A percentile compares a stretch with the other conserved stretches of the same genome.
Evolutionary conservation across 2,888 invertebrate species (phyloP).

Genomic region (Drosophila mayaguana): DNA sequence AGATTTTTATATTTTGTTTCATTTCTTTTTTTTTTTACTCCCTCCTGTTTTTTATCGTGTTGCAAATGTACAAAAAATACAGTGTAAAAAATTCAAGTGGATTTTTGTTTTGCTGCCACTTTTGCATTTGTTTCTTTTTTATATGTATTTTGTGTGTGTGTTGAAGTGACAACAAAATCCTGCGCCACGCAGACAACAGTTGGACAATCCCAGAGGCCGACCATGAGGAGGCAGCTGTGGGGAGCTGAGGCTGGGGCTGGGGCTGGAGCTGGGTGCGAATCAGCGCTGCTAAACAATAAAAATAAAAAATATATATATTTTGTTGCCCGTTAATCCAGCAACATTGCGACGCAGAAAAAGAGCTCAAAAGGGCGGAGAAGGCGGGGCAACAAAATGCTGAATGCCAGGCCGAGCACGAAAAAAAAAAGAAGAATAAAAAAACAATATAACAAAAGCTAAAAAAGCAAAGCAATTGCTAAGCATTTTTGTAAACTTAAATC

Average conservation of each 20-base stretch:
- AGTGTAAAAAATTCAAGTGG: conserved; percentile 82
- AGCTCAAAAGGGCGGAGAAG: conserved; percentile 52
- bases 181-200: conserved; percentile 54
- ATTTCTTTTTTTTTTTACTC: too few species aligned
- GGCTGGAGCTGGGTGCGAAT: conserved; percentile 57
- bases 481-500: conserved; percentile 81
- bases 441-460: conserved; percentile 62
- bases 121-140: conserved; percentile 15
- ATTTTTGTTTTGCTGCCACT: conserved; percentile 67
- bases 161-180: conserved; percentile 83
- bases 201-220: conserved; percentile 43
- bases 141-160: conserved; percentile 22
- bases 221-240: not conserved
- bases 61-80: conserved; percentile 76
- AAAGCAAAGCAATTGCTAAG: conserved; percentile 77
- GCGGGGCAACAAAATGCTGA: conserved; percentile 32
- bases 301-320: conserved; percentile 70
- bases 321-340: conserved; percentile 79
- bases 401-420: conserved; percentile 40
- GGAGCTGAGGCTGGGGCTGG: too few species aligned
- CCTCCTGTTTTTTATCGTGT: conserved; percentile 26
- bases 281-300: conserved; percentile 77
- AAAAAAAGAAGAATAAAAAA: not conserved
- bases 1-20: conserved; percentile 45
- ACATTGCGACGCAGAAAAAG: conserved; percentile 38